These are phyloP conservation scores for Marasmarcha lunaedactyla DNA, from an alignment of 2,888 invertebrate species.

Conservation along the genomic window DNA sequence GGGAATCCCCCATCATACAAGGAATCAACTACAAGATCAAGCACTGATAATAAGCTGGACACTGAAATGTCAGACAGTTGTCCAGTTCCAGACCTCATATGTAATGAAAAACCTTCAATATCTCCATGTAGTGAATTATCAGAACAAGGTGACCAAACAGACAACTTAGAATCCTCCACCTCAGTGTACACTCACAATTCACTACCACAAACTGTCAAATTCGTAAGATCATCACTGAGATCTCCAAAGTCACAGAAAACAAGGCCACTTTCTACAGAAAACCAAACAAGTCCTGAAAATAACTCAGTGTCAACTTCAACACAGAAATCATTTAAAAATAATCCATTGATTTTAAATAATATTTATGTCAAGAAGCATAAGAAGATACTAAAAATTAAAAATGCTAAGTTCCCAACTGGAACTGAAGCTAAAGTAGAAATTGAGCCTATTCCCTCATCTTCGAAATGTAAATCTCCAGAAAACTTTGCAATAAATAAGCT, in stretches of 20 bases:
- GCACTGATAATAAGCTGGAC: constrained; percentile 42
- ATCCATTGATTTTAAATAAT: constrained; percentile 46
- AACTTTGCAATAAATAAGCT: constrained; percentile 41
- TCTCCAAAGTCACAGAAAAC: constrained; percentile 29
- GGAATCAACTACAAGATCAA: constrained; percentile 33
- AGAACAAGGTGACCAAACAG: constrained; percentile 52
- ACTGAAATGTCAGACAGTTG: constrained; percentile 54
- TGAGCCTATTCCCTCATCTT: constrained; percentile 36
- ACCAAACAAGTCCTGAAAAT: constrained; percentile 18
- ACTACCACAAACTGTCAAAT: neutral
- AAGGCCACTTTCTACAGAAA: constrained; percentile 19
- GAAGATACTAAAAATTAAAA: constrained; percentile 56
- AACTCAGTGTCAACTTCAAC: neutral
- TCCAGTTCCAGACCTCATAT: constrained; percentile 59
- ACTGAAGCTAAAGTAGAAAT: constrained; percentile 17
- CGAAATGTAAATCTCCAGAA: constrained; percentile 34
- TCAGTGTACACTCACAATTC: neutral
- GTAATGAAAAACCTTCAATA: constrained; percentile 63
- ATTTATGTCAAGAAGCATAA: constrained; percentile 57
- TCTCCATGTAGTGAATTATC: constrained; percentile 63
- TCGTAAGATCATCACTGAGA: neutral
- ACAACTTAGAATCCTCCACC: constrained; percentile 17
- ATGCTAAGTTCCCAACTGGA: constrained; percentile 28
- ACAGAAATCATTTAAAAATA: constrained; percentile 11
- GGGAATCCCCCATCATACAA: constrained; percentile 41